phyloP scores from a whole-genome alignment of 2,888 invertebrate genomes.

The Uloborus plumipes region DNA sequence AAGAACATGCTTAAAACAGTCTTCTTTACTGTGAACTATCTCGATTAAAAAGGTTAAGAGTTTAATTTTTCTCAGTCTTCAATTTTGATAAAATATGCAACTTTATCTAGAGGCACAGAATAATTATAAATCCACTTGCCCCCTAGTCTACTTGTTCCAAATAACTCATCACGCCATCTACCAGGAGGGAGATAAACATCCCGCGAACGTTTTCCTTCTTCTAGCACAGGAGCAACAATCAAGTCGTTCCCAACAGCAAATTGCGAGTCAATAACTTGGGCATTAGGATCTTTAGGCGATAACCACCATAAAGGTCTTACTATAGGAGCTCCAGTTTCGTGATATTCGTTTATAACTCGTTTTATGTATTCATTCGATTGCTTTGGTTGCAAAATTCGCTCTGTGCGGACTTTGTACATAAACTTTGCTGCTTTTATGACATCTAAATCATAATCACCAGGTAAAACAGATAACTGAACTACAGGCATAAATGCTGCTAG shows the following conservation, averaged over 20 bases:
- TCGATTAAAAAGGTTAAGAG: too few relatives aligned
- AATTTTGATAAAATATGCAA: conserved; percentile 67
- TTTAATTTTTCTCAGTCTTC: conserved; percentile 39
- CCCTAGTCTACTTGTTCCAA: conserved; percentile 86
- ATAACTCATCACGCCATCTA: conserved; percentile 93
- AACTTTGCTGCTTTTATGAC: conserved; percentile 67
- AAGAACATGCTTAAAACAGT: too few relatives aligned
- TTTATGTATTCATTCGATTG: conserved; percentile 73
- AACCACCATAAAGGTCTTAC: conserved; percentile 92
- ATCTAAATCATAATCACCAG: conserved; percentile 87
- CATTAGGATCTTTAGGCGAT: conserved; percentile 78
- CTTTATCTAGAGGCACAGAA: conserved; percentile 66
- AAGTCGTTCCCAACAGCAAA: conserved; percentile 91
- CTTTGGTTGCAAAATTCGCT: conserved; percentile 74
- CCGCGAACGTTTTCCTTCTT: conserved; percentile 80
- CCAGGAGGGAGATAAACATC: conserved; percentile 88
- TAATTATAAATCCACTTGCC: conserved; percentile 92
- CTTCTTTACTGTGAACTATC: too few relatives aligned
- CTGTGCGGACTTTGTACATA: conserved; percentile 77
- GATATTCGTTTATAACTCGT: conserved; percentile 82
- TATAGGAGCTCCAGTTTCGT: conserved; percentile 86
- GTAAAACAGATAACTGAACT: conserved; percentile 90
- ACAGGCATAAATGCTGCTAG: conserved; percentile 91
- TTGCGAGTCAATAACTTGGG: conserved; percentile 84
- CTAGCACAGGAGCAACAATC: conserved; percentile 89